Conservation (phyloP, 2,888 invertebrate species). For the Cerastoderma edule region DNA sequence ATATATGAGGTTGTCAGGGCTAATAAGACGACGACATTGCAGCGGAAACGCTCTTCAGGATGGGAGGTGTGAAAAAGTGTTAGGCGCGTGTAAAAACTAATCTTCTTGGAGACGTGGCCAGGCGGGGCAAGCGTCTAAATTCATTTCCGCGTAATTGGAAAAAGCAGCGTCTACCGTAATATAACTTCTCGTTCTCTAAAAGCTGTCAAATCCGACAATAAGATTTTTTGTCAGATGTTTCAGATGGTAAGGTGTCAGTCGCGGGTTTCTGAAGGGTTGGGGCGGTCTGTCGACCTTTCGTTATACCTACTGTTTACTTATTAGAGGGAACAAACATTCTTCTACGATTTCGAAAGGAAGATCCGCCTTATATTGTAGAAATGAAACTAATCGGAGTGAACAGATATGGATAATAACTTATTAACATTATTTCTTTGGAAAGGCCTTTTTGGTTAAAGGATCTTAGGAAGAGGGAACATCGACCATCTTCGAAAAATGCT, state of each 20-base stretch:
- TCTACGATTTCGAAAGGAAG: no score
- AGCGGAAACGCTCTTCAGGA: conserved; percentile 57
- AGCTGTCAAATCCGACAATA: conserved; percentile 61
- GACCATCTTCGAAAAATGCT: no score
- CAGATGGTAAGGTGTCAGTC: conserved; percentile 32
- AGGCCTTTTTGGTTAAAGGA: no score
- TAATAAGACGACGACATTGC: conserved; percentile 59
- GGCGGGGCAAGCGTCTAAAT: conserved; percentile 61
- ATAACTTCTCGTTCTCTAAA: conserved; percentile 52
- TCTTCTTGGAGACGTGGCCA: conserved; percentile 57
- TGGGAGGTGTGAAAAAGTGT: conserved; percentile 63
- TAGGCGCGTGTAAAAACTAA: conserved; percentile 65
- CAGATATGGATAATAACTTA: no score
- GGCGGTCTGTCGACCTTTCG: conserved; percentile 39
- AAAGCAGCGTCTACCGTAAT: conserved; percentile 55
- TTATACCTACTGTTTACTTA: no score
- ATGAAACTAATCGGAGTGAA: no score
- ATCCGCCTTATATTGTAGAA: no score
- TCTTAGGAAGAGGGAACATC: no score
- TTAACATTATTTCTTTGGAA: no score
- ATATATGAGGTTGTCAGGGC: conserved; percentile 57
- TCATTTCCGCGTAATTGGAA: conserved; percentile 64
- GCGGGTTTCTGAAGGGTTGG: conserved; percentile 46
- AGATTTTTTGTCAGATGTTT: conserved; percentile 58
- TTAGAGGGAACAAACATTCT: no score